Conservation (phyloP, 2,888 invertebrate species). For the Ichneumoninae sp. region DNA sequence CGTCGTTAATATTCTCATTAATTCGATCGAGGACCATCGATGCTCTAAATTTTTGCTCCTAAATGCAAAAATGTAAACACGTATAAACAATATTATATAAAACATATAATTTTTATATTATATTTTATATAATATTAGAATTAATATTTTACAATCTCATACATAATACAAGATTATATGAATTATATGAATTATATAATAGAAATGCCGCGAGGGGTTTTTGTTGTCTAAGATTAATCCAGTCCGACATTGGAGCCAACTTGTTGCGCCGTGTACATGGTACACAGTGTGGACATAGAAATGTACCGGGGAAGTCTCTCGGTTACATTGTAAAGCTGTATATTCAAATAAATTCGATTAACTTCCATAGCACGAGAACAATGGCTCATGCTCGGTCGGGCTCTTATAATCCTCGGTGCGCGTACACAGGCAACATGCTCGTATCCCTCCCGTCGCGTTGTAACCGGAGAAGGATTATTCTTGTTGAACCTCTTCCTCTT, state of each 20-base stretch:
- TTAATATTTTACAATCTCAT: too few species aligned
- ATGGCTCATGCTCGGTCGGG: conserved; percentile 73
- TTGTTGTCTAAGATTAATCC: conserved; percentile 21
- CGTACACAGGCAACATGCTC: conserved; percentile 31
- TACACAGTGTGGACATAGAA: conserved; percentile 25
- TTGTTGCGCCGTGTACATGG: conserved; percentile 6
- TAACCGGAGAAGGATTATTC: conserved; percentile 65
- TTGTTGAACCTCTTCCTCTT: conserved; percentile 51
- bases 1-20: conserved; percentile 31
- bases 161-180: neutral
- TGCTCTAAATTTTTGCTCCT: neutral
- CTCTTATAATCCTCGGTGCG: conserved; percentile 34
- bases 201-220: neutral
- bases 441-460: conserved; percentile 48
- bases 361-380: conserved; percentile 83
- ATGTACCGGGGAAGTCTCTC: conserved; percentile 49
- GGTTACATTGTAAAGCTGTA: conserved; percentile 67
- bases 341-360: conserved; percentile 84
- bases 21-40: neutral
- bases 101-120: neutral
- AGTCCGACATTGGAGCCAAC: conserved; percentile 5
- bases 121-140: neutral
- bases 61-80: too few species aligned
- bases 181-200: neutral
- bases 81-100: too few species aligned